Evolutionary conservation across 1,140 invertebrate genomes (phyloP).

Genomic region (Ridgeia piscesae): DNA sequence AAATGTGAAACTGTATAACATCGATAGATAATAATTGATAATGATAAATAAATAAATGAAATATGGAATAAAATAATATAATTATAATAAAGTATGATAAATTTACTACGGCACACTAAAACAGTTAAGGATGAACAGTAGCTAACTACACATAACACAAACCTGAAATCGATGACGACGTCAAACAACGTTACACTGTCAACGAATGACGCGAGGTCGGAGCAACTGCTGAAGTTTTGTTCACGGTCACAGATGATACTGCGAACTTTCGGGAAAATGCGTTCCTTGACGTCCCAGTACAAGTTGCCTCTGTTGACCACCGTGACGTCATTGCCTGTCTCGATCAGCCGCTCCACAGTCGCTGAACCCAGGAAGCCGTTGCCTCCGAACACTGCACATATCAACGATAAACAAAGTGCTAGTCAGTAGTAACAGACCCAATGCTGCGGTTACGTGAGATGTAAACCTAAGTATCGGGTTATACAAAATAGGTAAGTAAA

Average conservation of each 20-base stretch:
- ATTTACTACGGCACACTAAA: too few species aligned
- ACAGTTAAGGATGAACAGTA: too few species aligned
- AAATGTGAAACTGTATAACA: too few species aligned
- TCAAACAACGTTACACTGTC: conserved; percentile 47
- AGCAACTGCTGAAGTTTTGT: conserved; percentile 48
- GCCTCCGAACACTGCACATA: conserved; percentile 55
- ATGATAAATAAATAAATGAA: too few species aligned
- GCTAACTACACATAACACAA: background rate
- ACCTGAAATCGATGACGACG: conserved; percentile 59
- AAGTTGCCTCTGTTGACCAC: conserved; percentile 59
- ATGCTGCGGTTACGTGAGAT: background rate
- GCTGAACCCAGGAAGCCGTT: conserved; percentile 61
- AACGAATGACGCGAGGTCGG: conserved; percentile 43
- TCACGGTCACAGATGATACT: conserved; percentile 57
- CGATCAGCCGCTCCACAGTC: conserved; percentile 49
- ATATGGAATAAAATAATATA: too few species aligned
- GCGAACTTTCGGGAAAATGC: conserved; percentile 52
- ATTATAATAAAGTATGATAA: too few species aligned
- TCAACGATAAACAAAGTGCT: background rate
- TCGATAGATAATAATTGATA: too few species aligned
- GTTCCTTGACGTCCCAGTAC: conserved; percentile 58
- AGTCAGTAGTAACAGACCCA: background rate
- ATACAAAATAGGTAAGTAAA: too few species aligned
- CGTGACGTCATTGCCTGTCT: conserved; percentile 45
- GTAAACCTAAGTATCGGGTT: too few species aligned